Conservation (phyloP, 2,888 invertebrate genomes). For the Andrena praecox region DNA sequence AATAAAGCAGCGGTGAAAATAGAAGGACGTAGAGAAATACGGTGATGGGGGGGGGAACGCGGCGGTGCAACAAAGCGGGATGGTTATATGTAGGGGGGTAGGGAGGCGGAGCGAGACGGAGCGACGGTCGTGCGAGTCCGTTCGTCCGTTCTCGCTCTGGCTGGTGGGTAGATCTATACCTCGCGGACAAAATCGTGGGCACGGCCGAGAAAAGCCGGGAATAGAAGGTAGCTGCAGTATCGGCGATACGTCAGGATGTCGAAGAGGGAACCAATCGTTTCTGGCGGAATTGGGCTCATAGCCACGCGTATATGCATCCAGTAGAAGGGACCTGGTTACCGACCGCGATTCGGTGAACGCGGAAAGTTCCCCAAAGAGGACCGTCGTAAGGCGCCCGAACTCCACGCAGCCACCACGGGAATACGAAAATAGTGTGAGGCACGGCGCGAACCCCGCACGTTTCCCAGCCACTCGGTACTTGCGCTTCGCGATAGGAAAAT, state of each 20-base stretch:
- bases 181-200: constrained; percentile 59
- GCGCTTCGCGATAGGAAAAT: constrained; percentile 17
- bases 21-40: constrained; percentile 21
- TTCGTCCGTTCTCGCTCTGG: constrained; percentile 7
- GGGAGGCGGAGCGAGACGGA: background rate
- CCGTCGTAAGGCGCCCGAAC: constrained; percentile 69
- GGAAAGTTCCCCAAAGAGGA: constrained; percentile 78
- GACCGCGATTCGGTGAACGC: constrained; percentile 80
- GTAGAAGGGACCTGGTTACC: constrained; percentile 78
- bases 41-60: background rate
- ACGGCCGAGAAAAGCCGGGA: constrained; percentile 63
- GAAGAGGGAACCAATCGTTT: constrained; percentile 78
- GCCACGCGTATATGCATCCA: constrained; percentile 73
- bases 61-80: background rate
- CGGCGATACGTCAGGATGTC: constrained; percentile 81
- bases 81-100: background rate
- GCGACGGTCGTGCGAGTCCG: constrained; percentile 19
- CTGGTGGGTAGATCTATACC: constrained; percentile 27
- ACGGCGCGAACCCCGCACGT: constrained; percentile 18
- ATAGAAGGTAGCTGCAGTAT: constrained; percentile 82
- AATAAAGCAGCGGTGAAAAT: constrained; percentile 36
- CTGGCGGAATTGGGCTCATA: constrained; percentile 77
- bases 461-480: constrained; percentile 29
- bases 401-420: constrained; percentile 24
- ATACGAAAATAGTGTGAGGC: constrained; percentile 54